Percentiles rank a stretch among this genome's conserved stretches.
phyloP scores from a whole-genome alignment of 2,113 vertebrate genomes.

The Pantherophis guttatus region DNA sequence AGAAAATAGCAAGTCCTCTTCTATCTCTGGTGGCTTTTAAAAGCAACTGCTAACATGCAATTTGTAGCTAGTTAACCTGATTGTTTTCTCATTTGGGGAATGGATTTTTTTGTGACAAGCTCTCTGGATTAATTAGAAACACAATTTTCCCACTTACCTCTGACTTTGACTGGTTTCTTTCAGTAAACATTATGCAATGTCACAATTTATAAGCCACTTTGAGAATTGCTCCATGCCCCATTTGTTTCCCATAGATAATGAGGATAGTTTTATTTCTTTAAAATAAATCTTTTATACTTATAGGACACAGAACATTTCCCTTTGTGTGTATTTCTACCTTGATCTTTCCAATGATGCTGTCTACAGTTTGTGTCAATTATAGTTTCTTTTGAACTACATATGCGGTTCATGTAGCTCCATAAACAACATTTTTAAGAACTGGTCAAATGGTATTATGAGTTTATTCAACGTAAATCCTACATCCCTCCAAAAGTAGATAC shows the following conservation, averaged over 20 bases:
- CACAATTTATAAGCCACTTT: constrained; percentile 6
- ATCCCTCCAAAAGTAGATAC: neutral
- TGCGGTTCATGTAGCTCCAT: neutral
- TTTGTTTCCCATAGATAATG: constrained; percentile 31
- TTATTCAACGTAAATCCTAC: neutral
- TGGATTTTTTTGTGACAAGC: neutral
- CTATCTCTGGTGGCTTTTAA: constrained; percentile 50
- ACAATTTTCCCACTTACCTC: neutral
- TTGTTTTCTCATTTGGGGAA: constrained; percentile 17
- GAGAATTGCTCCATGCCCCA: neutral
- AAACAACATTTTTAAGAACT: constrained; percentile 1
- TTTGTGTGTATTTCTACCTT: neutral
- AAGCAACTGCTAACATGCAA: neutral
- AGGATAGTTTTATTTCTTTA: constrained; percentile 28
- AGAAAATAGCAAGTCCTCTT: constrained; percentile 47
- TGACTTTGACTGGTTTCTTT: neutral
- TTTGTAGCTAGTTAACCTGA: neutral
- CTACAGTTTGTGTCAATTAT: neutral
- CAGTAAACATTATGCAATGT: constrained; percentile 32
- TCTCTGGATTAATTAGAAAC: constrained; percentile 20
- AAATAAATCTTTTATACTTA: neutral
- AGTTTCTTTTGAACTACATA: neutral
- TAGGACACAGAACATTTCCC: neutral
- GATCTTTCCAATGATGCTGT: neutral
- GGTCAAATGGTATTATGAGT: neutral